Conservation (phyloP, 2,113 vertebrate species). For the Cynocephalus volans region DNA sequence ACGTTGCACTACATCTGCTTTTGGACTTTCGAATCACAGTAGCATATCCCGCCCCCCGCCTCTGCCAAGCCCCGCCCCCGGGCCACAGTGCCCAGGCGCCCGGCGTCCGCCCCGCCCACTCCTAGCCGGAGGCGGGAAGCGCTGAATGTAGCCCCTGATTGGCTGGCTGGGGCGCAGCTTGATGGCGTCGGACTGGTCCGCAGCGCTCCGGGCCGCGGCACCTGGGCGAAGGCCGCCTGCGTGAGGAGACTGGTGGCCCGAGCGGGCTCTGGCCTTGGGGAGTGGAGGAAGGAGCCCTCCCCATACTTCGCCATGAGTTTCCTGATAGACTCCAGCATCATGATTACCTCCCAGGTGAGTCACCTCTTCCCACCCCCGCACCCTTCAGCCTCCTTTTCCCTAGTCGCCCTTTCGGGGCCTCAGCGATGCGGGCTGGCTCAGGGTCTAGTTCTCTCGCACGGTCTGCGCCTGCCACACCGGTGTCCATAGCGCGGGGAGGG, state of each 20-base stretch:
- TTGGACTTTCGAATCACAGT: accelerated
- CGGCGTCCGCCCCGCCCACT: background rate
- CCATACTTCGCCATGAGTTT: slow-evolving; percentile 93
- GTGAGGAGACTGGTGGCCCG: too few relatives aligned
- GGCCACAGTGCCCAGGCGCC: accelerated
- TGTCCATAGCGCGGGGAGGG: background rate
- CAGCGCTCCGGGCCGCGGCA: accelerated
- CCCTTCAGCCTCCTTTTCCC: background rate
- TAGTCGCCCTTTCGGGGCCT: background rate
- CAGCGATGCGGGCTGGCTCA: background rate
- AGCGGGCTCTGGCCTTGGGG: background rate
- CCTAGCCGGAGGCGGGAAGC: background rate
- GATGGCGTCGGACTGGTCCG: slow-evolving; percentile 1
- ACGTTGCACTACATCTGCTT: accelerated
- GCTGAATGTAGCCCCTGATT: slow-evolving; percentile 34
- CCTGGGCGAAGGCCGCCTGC: background rate
- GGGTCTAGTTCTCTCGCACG: accelerated
- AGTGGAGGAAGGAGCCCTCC: background rate
- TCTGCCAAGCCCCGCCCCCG: background rate
- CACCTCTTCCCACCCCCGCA: background rate
- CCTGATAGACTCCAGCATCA: slow-evolving; percentile 96
- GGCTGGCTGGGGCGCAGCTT: slow-evolving; percentile 45
- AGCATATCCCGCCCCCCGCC: accelerated
- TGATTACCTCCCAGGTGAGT: slow-evolving; percentile 97
- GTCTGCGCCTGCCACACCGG: accelerated